A percentile compares a stretch with the other conserved stretches of the same genome.
Conservation (phyloP, 2,113 vertebrate genomes). For the Enhydra lutris region DNA sequence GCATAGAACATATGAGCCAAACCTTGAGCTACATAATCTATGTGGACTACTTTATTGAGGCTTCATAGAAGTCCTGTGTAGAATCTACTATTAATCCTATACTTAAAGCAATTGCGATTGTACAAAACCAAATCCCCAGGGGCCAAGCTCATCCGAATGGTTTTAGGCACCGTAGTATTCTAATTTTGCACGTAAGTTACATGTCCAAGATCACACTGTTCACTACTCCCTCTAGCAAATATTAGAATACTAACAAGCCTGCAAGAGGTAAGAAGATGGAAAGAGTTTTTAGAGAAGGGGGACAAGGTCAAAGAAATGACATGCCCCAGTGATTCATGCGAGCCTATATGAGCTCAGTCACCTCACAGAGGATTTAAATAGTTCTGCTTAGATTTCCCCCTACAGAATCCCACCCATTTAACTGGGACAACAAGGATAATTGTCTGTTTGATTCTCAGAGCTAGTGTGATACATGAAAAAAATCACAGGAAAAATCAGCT, state of each 20-base stretch:
- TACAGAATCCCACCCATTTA: not conserved
- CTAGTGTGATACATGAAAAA: not conserved
- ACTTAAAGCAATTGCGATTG: not conserved
- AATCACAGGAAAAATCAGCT: not conserved
- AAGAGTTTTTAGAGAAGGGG: not conserved
- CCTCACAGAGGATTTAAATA: not conserved
- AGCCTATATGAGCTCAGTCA: not conserved
- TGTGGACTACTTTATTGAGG: not conserved
- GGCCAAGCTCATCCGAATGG: not conserved
- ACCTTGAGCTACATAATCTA: not conserved
- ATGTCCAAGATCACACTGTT: not conserved
- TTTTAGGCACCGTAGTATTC: not conserved
- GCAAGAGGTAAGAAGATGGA: not conserved
- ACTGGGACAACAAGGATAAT: not conserved
- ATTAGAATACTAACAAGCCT: not conserved
- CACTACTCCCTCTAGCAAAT: not conserved
- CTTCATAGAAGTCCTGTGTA: not conserved
- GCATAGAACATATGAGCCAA: not conserved
- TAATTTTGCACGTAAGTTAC: not conserved
- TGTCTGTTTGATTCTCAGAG: not conserved
- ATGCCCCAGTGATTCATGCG: not conserved
- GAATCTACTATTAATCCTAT: not conserved
- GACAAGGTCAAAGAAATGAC: not conserved
- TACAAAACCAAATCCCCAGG: not conserved
- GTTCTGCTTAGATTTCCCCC: not conserved